Conservation (phyloP, 2,888 invertebrate genomes). For the Lithophane ornitopus region DNA sequence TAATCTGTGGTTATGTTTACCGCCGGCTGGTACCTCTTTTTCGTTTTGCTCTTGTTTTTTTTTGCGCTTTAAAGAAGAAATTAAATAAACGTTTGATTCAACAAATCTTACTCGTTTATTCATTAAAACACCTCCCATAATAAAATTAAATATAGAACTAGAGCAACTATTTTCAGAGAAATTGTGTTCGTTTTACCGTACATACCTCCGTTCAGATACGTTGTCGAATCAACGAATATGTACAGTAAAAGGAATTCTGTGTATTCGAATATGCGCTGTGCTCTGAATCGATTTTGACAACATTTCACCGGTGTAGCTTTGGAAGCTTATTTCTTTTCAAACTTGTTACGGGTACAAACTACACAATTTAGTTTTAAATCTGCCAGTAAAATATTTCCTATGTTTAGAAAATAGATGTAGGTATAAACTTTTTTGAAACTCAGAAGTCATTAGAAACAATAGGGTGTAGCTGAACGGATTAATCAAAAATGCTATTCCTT, state of each 20-base stretch:
- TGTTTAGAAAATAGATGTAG: neutral
- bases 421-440: neutral
- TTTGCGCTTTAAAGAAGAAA: too few species aligned
- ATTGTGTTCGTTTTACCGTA: conserved; percentile 7
- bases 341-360: conserved; percentile 13
- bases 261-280: conserved; percentile 54
- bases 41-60: too few species aligned
- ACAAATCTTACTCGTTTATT: too few species aligned
- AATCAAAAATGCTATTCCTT: neutral
- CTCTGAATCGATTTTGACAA: conserved; percentile 58
- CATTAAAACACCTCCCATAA: too few species aligned
- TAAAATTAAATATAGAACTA: neutral
- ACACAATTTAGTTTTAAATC: conserved; percentile 7
- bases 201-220: conserved; percentile 12
- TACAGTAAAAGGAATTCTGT: conserved; percentile 54
- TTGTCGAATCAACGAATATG: conserved; percentile 42
- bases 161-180: conserved; percentile 22
- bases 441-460: neutral
- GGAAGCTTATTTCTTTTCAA: conserved; percentile 46
- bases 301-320: conserved; percentile 33
- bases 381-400: conserved; percentile 4
- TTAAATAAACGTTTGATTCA: too few species aligned
- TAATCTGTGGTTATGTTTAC: too few species aligned
- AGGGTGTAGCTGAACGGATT: neutral
- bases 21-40: too few species aligned